Base-by-base conservation (phyloP, 2,888 invertebrate genomes). In the Pristionchus exspectatus region DNA sequence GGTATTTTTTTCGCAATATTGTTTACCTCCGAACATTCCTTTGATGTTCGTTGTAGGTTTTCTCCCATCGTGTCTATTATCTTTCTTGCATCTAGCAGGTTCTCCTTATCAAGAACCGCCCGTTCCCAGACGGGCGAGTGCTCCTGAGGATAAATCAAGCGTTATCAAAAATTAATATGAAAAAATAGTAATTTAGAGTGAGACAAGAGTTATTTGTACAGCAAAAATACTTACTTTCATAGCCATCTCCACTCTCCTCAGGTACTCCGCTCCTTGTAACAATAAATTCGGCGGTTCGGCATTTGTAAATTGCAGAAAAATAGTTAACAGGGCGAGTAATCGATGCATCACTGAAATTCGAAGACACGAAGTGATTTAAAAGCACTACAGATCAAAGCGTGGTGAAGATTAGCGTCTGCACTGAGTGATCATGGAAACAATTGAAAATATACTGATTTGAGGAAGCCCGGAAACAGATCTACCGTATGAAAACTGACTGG, bases 251-350 rank as follows among this genome's bases (percentile, higher is more conserved):
- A 81, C 50, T 14, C 7, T 54, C 81, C 44, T 81, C 50, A 27
- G 81, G 10, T 50, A n/a, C 27, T 81, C n/a, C n/a, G 9, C 12
- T 81, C 81, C 81, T 3, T 50, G n/a, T 1, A 44, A 27, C 27
- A 81, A n/a, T 1, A 81, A 27, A 81, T 81, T 81, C 27, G 81
- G 81, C 0, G 81, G 81, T 44, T 77, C 77, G 27, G 81, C 81
- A 27, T 54, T n/a, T 10, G 38, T 50, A 27, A 81, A 81, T 0
- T 27, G 54, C 1, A 50, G n/a, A 44, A 81, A 24, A 0, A 81
- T 7, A 16, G 21, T 2, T 14, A 81, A 27, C 38, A 38, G 4
- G 12, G 18, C 44, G n/a, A 81, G 24, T 54, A 81, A 27, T 24
- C 44, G 81, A 50, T 54, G 81, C 81, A 81, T 81, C 24, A 33